Percentiles rank a stretch among this genome's conserved stretches.
phyloP scores from a whole-genome alignment of 2,888 invertebrate genomes.

The Eristalis intricaria region DNA sequence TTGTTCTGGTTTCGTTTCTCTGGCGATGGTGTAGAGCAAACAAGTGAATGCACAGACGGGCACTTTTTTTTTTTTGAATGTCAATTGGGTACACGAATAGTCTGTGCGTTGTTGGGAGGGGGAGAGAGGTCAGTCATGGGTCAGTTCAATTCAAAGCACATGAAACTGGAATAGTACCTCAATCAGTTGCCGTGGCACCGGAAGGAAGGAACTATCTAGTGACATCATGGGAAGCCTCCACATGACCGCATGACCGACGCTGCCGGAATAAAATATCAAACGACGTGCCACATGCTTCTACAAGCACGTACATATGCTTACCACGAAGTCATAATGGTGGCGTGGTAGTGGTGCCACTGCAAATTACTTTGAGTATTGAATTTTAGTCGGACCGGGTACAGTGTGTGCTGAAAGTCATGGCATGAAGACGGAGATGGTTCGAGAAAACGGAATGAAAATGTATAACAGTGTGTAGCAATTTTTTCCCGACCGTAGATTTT shows the following conservation, averaged over 20 bases:
- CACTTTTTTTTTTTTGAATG: not conserved
- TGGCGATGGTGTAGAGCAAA: not conserved
- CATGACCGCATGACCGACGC: slow-evolving; percentile 24
- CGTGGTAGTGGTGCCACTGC: slow-evolving; percentile 41
- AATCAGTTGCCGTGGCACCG: slow-evolving; percentile 35
- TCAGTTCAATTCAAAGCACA: slow-evolving; percentile 45
- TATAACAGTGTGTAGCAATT: too few species aligned
- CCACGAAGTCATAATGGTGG: slow-evolving; percentile 26
- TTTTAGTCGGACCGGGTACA: not conserved
- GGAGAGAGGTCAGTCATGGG: not conserved
- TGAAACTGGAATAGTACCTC: slow-evolving; percentile 23
- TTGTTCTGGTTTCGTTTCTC: slow-evolving; percentile 15
- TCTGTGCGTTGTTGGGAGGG: too few species aligned
- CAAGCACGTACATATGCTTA: slow-evolving; percentile 40
- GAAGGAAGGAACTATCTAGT: slow-evolving; percentile 46
- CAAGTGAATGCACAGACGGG: not conserved
- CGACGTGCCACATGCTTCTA: slow-evolving; percentile 56
- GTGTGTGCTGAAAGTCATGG: slow-evolving; percentile 3
- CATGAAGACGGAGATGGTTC: too few species aligned
- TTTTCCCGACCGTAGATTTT: too few species aligned
- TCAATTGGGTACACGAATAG: not conserved
- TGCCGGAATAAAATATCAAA: slow-evolving; percentile 59
- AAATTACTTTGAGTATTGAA: slow-evolving; percentile 27
- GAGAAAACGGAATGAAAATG: too few species aligned
- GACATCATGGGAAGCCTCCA: slow-evolving; percentile 36